phyloP scores from a whole-genome alignment of 2,113 vertebrate species.

The Stegostoma tigrinum region DNA sequence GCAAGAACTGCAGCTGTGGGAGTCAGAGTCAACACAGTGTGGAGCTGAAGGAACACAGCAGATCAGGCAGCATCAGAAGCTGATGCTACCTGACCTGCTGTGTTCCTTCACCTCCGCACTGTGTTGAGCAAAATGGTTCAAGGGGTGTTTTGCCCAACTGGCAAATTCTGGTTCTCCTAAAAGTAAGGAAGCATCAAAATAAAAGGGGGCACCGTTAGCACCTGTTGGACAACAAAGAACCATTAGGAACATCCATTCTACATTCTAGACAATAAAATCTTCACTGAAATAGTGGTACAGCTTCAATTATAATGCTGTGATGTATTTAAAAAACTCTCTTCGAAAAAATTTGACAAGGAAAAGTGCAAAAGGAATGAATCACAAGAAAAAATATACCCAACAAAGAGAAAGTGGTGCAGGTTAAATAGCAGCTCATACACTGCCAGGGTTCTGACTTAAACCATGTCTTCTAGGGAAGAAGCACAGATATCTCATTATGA shows the following conservation, averaged over 20 bases:
- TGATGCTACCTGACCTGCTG: too few relatives aligned
- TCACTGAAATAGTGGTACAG: not conserved
- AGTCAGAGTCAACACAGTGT: too few relatives aligned
- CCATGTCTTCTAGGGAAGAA: not conserved
- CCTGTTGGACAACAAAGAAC: not conserved
- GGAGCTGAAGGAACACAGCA: too few relatives aligned
- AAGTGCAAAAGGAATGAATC: not conserved
- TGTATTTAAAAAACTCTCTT: not conserved
- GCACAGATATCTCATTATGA: not conserved
- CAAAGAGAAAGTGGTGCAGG: not conserved
- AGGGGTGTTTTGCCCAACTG: not conserved
- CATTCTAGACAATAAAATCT: not conserved
- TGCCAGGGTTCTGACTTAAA: not conserved
- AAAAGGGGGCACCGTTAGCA: not conserved
- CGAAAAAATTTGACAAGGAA: not conserved
- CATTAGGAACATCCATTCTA: not conserved
- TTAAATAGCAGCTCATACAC: not conserved
- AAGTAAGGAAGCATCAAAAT: not conserved
- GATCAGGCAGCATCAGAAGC: too few relatives aligned
- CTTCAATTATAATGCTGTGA: not conserved
- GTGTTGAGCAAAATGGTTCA: not conserved
- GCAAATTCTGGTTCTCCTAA: not conserved
- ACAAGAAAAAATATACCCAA: not conserved
- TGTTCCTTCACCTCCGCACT: not conserved
- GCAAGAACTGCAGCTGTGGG: too few relatives aligned